These are phyloP conservation scores for Poecilia gillii DNA, from an alignment of 2,797 vertebrate genomes.

Conservation along the genomic window DNA sequence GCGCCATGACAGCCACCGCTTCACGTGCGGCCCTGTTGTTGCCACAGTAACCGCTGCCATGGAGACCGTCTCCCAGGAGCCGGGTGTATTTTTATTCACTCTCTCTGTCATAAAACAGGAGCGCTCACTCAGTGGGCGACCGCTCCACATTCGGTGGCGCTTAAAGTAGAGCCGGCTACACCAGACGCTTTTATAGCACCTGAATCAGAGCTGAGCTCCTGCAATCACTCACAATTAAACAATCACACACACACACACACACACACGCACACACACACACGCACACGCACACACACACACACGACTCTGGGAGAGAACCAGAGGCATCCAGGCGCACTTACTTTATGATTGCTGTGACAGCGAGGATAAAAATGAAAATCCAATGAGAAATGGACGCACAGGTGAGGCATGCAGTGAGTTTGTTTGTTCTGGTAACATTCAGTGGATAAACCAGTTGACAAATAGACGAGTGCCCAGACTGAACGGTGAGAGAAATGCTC, in stretches of 20 bases:
- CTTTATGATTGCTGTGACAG: slow-evolving; percentile 10
- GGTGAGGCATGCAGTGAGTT: slow-evolving; percentile 30
- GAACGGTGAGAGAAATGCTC: neutral
- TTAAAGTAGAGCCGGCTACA: slow-evolving; percentile 51
- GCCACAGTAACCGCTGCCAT: slow-evolving; percentile 79
- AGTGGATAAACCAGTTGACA: slow-evolving; percentile 40
- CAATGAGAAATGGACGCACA: slow-evolving; percentile 13
- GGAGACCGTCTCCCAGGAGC: slow-evolving; percentile 77
- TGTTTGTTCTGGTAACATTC: slow-evolving; percentile 43
- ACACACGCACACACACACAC: too few relatives aligned
- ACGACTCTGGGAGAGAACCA: slow-evolving; percentile 14
- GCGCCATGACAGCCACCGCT: slow-evolving; percentile 66
- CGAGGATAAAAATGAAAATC: slow-evolving; percentile 39
- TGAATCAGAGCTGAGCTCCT: slow-evolving; percentile 34
- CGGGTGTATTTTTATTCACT: slow-evolving; percentile 72
- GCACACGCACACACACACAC: neutral
- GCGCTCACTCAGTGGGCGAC: slow-evolving; percentile 73
- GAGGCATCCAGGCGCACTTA: slow-evolving; percentile 7
- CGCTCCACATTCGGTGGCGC: slow-evolving; percentile 68
- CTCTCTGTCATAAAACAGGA: slow-evolving; percentile 72
- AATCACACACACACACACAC: slow-evolving; percentile 9
- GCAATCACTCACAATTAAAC: slow-evolving; percentile 34
- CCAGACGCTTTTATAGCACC: slow-evolving; percentile 53
- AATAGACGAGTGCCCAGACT: slow-evolving; percentile 9
- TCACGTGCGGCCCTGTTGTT: slow-evolving; percentile 74